Conservation (phyloP, 1,140 invertebrate species). For the Prorops nasuta region DNA sequence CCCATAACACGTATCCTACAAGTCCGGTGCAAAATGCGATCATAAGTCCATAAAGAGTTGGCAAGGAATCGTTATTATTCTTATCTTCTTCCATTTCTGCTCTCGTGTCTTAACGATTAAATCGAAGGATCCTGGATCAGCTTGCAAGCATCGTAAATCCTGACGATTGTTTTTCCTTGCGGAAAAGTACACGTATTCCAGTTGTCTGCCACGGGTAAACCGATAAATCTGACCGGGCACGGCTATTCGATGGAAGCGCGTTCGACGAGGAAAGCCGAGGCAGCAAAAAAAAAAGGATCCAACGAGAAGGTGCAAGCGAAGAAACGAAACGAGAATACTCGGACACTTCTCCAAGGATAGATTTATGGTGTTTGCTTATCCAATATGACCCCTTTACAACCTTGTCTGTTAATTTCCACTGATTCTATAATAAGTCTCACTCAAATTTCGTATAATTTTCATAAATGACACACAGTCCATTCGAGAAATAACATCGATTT, state of each 20-base stretch:
- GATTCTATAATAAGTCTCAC: too few relatives aligned
- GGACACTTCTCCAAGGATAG: conserved; percentile 12
- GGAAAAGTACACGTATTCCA: too few relatives aligned
- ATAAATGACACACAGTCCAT: too few relatives aligned
- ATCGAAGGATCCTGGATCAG: too few relatives aligned
- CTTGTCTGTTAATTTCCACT: too few relatives aligned
- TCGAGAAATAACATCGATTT: too few relatives aligned
- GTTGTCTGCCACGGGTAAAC: conserved; percentile 17
- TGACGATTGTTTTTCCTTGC: too few relatives aligned
- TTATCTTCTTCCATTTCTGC: conserved; percentile 7
- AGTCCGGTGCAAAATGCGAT: conserved; percentile 49
- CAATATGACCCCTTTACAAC: conserved; percentile 13
- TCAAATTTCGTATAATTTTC: too few relatives aligned
- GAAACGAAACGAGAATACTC: conserved; percentile 23
- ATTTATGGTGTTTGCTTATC: conserved; percentile 30
- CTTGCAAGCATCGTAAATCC: too few relatives aligned
- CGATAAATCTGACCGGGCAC: conserved; percentile 27
- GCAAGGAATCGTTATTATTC: conserved; percentile 41
- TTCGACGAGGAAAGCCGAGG: conserved; percentile 26
- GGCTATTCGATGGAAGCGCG: conserved; percentile 28
- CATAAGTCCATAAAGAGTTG: conserved; percentile 47
- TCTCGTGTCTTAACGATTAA: too few relatives aligned
- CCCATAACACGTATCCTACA: conserved; percentile 50
- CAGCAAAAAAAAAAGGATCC: conserved; percentile 7
- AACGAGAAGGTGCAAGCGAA: conserved; percentile 1